Base-by-base conservation (phyloP, 1,140 invertebrate genomes). In the Zaprionus taronus region DNA sequence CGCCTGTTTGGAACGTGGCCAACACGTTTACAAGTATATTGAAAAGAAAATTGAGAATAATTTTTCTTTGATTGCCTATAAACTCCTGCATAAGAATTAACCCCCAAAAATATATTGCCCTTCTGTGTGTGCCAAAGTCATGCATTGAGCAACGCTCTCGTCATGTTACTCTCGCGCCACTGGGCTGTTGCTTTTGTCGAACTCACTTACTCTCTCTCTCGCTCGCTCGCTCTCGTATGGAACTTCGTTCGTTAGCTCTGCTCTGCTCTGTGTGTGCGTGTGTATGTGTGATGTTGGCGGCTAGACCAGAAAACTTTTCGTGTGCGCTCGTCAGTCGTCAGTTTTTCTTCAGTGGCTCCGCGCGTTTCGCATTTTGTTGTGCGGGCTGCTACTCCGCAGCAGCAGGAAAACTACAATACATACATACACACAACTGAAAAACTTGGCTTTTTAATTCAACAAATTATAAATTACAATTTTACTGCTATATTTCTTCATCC, bases 291-390 rank as follows among this genome's bases (percentile, higher is more conserved):
- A 17, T 7, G n/a, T n/a, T 38, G 44, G 41, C 5, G 64, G 63
- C 61, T 77, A 80, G 74, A 68, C 68, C 41, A 72, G 69, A 77
- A 77, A 69, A 77, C 60, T 74, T 76, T 85, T 70, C 72, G 80
- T 77, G 70, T 49, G 57, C 72, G 70, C 67, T 68, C 72, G 77
- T 83, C 83, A 89, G 85, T 89, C 85, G 85, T 89, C 85, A 89
- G 84, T 83, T 87, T 89, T 89, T 87, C 83, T 87, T 87, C 84
- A 84, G 81, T 90, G 85, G 86, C 84, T 89, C 82, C 85, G 81
- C 83, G 83, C 82, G 83, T 86, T 75, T 79, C 80, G 72, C 76
- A 85, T 85, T 86, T 81, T 79, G 84, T 80, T 80, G 83, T 83
- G 73, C 72, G 83, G 80, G 79, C 79, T 78, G 72, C 77, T 75